Conservation (phyloP, 2,113 vertebrate genomes). For the Eulacestoma nigropectus region DNA sequence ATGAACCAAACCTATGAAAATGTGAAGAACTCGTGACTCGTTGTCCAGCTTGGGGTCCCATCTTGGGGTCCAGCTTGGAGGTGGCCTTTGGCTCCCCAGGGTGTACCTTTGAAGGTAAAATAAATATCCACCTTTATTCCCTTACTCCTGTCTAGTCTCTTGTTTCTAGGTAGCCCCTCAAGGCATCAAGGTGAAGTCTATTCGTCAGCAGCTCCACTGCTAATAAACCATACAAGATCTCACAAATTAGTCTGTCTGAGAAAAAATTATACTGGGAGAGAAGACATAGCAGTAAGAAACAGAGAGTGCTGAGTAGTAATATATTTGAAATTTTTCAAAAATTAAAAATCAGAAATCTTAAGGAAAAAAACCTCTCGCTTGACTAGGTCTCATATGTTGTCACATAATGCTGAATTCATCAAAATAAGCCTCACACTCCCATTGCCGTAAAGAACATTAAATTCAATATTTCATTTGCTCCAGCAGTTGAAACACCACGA, state of each 20-base stretch:
- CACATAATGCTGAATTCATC: not conserved
- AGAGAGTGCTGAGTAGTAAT: not conserved
- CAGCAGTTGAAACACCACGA: not conserved
- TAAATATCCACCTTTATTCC: too few relatives aligned
- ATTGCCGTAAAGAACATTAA: not conserved
- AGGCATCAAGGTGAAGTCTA: too few relatives aligned
- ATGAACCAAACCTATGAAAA: too few relatives aligned
- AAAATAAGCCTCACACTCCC: not conserved
- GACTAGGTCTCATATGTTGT: not conserved
- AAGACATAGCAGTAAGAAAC: not conserved
- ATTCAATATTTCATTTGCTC: not conserved
- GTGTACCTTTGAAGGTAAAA: too few relatives aligned
- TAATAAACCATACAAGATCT: not conserved
- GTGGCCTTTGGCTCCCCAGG: too few relatives aligned
- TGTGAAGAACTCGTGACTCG: too few relatives aligned
- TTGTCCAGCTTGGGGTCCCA: too few relatives aligned
- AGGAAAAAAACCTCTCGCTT: not conserved
- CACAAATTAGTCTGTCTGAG: not conserved
- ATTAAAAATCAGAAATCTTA: not conserved
- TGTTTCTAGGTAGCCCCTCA: too few relatives aligned
- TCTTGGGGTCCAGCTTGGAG: too few relatives aligned
- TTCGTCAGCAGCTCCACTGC: not conserved
- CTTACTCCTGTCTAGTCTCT: too few relatives aligned
- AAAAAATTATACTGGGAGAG: not conserved
- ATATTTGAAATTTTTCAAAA: not conserved